phyloP scores from a whole-genome alignment of 2,113 vertebrate species.

The Pelecanus crispus region DNA sequence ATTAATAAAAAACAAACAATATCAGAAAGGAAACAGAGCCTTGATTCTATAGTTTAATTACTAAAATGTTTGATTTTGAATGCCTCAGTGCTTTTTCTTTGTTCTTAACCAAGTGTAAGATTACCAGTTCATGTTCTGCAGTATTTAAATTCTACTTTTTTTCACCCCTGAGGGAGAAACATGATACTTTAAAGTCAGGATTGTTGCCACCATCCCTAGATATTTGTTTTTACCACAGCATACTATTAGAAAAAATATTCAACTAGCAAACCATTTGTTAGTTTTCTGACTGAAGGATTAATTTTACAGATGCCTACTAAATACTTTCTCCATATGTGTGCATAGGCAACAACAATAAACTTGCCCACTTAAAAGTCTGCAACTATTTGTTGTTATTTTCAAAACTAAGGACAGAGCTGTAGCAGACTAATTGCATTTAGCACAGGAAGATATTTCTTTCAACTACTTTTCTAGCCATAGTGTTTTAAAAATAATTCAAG shows the following conservation, averaged over 20 bases:
- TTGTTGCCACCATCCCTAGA: neutral
- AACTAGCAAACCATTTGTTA: neutral
- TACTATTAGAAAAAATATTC: neutral
- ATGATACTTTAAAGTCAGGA: neutral
- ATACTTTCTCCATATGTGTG: neutral
- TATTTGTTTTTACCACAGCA: neutral
- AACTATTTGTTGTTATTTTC: neutral
- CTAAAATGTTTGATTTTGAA: conserved; percentile 71
- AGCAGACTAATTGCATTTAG: neutral
- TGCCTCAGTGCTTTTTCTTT: conserved; percentile 65
- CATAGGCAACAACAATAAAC: neutral
- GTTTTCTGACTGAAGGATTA: neutral
- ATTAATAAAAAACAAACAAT: conserved; percentile 72
- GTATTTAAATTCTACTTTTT: conserved; percentile 27
- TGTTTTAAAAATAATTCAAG: neutral
- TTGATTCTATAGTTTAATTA: conserved; percentile 70
- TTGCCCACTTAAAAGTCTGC: neutral
- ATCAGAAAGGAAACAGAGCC: conserved; percentile 45
- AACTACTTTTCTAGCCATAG: neutral
- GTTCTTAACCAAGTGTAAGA: conserved; percentile 60
- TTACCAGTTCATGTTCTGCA: conserved; percentile 21
- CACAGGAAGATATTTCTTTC: neutral
- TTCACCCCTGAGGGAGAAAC: neutral
- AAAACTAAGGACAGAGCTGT: neutral
- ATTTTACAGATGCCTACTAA: neutral